Base-by-base conservation (phyloP, 2,888 invertebrate genomes). In the Drosophila paracracens region DNA sequence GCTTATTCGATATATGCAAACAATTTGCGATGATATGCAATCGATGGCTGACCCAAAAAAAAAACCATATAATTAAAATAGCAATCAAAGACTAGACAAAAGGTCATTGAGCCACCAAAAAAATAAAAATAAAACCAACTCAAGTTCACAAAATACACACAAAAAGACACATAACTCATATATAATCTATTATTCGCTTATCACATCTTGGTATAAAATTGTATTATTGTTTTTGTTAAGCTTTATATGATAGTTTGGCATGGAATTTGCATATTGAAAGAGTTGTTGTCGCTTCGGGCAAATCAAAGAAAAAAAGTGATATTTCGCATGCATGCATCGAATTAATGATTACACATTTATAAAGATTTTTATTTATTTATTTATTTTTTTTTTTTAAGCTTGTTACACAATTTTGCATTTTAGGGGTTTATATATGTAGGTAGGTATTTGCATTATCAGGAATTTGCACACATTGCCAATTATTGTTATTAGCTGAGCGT, bases 91-190 rank as follows among this genome's bases (percentile, higher is more conserved):
- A 27, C 48, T 33, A 25, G 8, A 70, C 63, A 70, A 54, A 68
- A 74, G 81, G 79, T 81, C 85, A 75, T 83, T 85, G 83, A 83
- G 86, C 79, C 88, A 88, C 66, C 71, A 72, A 58, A 77, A 38
- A 65, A 33, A 10, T 13, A 27, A 53, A 54, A 33, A 43, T 36
- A 27, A 53, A 61, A n/a, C n/a, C 38, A 36, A 51, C 21, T 33
- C 59, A 70, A 80, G 54, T 59, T 74, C 52, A 77, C 35, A 48
- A 50, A 46, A 48, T 43, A 65, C 16, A 29, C 48, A 62, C 21
- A 29, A 61, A 70, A 60, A 68, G 40, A 56, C 33, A 57, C 53
- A 52, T 31, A 35, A 54, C 48, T 52, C 50, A 43, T 64, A 62
- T 69, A 62, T 60, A 43, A 71, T 67, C 21, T 11, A 52, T 50